phyloP scores from a whole-genome alignment of 2,888 invertebrate species.

The Brachylomia viminalis region DNA sequence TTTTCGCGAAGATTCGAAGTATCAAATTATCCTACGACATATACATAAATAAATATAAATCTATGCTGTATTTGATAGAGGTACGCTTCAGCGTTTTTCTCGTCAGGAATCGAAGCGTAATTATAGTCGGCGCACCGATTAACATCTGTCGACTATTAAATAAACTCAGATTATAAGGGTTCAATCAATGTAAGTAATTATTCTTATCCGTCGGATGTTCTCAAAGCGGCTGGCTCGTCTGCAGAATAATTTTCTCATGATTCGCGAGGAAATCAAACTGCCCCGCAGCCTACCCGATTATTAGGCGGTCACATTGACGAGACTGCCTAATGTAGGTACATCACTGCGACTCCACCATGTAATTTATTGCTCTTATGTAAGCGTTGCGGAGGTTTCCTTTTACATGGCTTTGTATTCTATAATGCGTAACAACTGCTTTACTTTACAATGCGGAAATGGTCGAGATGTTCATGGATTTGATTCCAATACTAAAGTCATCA shows the following conservation, averaged over 20 bases:
- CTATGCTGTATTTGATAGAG: slow-evolving; percentile 70
- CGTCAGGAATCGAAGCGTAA: slow-evolving; percentile 87
- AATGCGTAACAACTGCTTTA: slow-evolving; percentile 16
- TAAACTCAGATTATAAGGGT: slow-evolving; percentile 89
- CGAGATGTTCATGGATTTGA: slow-evolving; percentile 14
- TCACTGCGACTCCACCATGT: slow-evolving; percentile 78
- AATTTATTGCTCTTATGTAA: slow-evolving; percentile 73
- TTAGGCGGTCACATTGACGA: slow-evolving; percentile 87
- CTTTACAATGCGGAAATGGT: slow-evolving; percentile 24
- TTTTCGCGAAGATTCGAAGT: no score
- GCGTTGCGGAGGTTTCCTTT: slow-evolving; percentile 53
- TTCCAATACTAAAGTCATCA: slow-evolving; percentile 1
- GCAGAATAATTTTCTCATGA: slow-evolving; percentile 89
- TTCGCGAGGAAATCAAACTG: slow-evolving; percentile 88
- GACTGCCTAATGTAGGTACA: slow-evolving; percentile 85
- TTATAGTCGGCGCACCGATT: slow-evolving; percentile 88
- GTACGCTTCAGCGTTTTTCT: slow-evolving; percentile 85
- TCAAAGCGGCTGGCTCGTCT: slow-evolving; percentile 84
- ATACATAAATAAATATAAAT: slow-evolving; percentile 66
- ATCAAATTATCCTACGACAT: no score
- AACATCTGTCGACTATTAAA: slow-evolving; percentile 90
- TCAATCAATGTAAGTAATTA: slow-evolving; percentile 90
- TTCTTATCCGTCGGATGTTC: slow-evolving; percentile 90
- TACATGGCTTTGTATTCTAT: slow-evolving; percentile 48
- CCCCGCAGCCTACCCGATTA: slow-evolving; percentile 81